These are phyloP conservation scores for Haemorhous mexicanus DNA, from an alignment of 2,113 vertebrate species.

Conservation along the genomic window DNA sequence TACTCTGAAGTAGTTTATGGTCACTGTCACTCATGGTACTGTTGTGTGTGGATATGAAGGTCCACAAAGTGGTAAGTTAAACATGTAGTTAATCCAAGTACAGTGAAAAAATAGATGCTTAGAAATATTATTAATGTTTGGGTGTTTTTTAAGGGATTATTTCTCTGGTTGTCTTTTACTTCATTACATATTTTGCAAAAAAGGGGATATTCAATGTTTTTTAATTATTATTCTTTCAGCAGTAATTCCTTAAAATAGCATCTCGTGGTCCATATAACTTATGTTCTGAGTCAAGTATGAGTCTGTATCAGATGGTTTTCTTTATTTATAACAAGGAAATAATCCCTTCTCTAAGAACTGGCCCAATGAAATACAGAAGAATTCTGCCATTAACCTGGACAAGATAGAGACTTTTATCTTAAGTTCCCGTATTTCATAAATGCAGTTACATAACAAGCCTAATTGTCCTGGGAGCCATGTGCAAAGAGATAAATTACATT, in stretches of 20 bases:
- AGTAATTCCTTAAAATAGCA: slow-evolving; percentile 18
- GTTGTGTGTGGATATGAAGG: slow-evolving; percentile 46
- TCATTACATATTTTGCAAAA: neutral
- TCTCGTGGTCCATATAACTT: slow-evolving; percentile 15
- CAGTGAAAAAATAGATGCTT: slow-evolving; percentile 21
- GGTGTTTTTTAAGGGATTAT: slow-evolving; percentile 48
- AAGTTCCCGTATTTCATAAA: neutral
- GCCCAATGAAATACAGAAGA: neutral
- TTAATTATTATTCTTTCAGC: neutral
- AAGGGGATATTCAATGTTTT: slow-evolving; percentile 37
- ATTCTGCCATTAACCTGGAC: neutral
- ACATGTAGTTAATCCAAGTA: neutral
- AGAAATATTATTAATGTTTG: neutral
- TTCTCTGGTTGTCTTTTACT: slow-evolving; percentile 15
- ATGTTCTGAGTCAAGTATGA: neutral
- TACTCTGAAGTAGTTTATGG: neutral
- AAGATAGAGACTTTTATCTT: neutral
- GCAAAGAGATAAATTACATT: neutral
- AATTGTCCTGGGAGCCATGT: neutral
- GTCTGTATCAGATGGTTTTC: slow-evolving; percentile 10
- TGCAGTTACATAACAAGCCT: neutral
- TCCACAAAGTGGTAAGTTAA: neutral
- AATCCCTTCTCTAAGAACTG: slow-evolving; percentile 39
- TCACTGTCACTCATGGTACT: slow-evolving; percentile 24
- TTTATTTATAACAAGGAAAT: slow-evolving; percentile 34